Evolutionary conservation across 2,888 invertebrate genomes (phyloP).

Genomic region (Bugula neritina): DNA sequence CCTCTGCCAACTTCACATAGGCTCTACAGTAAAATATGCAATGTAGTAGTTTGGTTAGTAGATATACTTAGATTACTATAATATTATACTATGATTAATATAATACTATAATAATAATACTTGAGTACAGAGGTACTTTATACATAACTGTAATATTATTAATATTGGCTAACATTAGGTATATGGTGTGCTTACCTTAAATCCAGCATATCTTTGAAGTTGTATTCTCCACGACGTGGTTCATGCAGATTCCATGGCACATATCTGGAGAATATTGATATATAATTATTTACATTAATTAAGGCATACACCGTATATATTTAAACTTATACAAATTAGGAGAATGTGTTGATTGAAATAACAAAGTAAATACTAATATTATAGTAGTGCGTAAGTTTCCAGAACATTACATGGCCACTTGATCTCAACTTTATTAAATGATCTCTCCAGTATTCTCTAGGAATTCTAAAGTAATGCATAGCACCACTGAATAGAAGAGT

Average conservation of each 20-base stretch:
- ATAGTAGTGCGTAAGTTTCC: slow-evolving; percentile 43
- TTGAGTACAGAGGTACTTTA: no score
- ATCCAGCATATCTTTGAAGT: slow-evolving; percentile 45
- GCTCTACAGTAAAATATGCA: neutral
- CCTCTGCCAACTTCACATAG: slow-evolving; percentile 9
- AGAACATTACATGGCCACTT: slow-evolving; percentile 48
- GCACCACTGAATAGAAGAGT: slow-evolving; percentile 47
- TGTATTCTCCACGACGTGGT: slow-evolving; percentile 39
- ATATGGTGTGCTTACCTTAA: slow-evolving; percentile 46
- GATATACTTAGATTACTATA: neutral
- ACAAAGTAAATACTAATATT: neutral
- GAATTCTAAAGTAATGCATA: slow-evolving; percentile 48
- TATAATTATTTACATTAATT: no score
- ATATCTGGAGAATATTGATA: slow-evolving; percentile 41
- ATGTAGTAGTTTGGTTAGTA: neutral
- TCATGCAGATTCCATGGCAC: slow-evolving; percentile 52
- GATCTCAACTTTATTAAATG: slow-evolving; percentile 45
- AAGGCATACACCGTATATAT: no score
- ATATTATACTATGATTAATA: no score
- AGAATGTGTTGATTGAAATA: no score
- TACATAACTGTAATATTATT: no score
- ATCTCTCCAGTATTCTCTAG: slow-evolving; percentile 46
- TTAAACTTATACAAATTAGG: no score
- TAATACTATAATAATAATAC: no score
- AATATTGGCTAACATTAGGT: no score